A percentile compares a stretch with the other conserved stretches of the same genome.
phyloP scores from a whole-genome alignment of 2,113 vertebrate genomes.

The Cyprinodon brontotheroides region DNA sequence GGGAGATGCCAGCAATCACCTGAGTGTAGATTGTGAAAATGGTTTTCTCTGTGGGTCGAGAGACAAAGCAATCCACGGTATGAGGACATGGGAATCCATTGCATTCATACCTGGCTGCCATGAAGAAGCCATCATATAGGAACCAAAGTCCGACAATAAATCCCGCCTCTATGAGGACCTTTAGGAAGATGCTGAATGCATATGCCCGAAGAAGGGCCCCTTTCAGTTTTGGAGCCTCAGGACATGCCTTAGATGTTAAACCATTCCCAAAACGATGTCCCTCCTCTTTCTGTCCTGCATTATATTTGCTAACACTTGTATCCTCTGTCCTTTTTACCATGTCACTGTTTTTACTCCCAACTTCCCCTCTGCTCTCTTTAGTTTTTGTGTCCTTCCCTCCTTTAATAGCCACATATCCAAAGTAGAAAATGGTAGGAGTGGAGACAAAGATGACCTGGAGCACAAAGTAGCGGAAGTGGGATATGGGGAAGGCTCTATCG shows the following conservation, averaged over 20 bases:
- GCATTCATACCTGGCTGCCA: constrained; percentile 85
- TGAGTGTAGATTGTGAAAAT: constrained; percentile 96
- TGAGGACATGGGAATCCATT: constrained; percentile 86
- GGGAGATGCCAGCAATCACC: constrained; percentile 86
- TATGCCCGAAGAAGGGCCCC: constrained; percentile 89
- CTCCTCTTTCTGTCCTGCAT: constrained; percentile 36
- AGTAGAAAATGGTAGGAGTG: constrained; percentile 91
- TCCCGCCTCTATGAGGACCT: constrained; percentile 86
- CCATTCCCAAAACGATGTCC: constrained; percentile 20
- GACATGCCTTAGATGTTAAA: background rate
- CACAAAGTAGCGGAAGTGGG: constrained; percentile 96
- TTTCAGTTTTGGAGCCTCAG: constrained; percentile 67
- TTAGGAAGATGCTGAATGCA: constrained; percentile 84
- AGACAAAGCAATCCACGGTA: constrained; percentile 92
- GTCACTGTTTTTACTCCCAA: constrained; percentile 49
- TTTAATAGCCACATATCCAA: constrained; percentile 89
- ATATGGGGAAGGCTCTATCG: constrained; percentile 94
- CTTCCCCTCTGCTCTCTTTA: constrained; percentile 64
- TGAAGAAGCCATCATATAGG: constrained; percentile 89
- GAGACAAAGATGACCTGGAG: constrained; percentile 97
- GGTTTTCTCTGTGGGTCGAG: constrained; percentile 94
- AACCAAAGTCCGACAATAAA: constrained; percentile 92
- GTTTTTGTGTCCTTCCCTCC: constrained; percentile 71
- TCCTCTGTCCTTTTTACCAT: constrained; percentile 39
- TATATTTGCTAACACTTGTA: constrained; percentile 61